Conservation (phyloP, 2,797 vertebrate genomes). For the Amblyopsis hoosieri region DNA sequence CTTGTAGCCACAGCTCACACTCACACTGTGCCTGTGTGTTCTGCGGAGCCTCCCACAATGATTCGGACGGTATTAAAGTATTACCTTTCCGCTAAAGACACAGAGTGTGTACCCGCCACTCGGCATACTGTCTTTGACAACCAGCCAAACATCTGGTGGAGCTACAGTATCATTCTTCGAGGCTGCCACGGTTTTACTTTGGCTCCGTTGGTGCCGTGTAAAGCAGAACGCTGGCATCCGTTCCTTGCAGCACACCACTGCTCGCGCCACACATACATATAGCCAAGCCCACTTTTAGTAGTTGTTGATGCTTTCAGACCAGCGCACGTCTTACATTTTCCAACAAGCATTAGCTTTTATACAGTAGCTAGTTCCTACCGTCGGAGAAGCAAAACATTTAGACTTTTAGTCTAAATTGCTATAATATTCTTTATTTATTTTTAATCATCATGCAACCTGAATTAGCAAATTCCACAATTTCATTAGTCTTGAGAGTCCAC, state of each 20-base stretch:
- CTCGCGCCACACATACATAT: neutral
- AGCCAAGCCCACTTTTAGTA: slow-evolving; percentile 15
- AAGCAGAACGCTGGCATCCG: neutral
- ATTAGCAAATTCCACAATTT: no score
- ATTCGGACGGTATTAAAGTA: slow-evolving; percentile 63
- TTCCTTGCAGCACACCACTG: neutral
- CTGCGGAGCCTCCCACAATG: slow-evolving; percentile 37
- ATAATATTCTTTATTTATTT: neutral
- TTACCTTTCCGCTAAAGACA: slow-evolving; percentile 51
- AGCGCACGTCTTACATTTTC: no score
- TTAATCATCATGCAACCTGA: neutral
- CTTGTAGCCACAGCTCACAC: slow-evolving; percentile 39
- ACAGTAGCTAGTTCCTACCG: no score
- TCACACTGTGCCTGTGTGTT: slow-evolving; percentile 36
- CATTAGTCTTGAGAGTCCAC: no score
- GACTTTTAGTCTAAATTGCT: no score
- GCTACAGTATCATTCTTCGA: slow-evolving; percentile 23
- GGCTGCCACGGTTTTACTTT: slow-evolving; percentile 39
- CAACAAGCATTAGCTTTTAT: no score
- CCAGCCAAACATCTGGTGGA: slow-evolving; percentile 59
- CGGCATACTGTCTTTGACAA: slow-evolving; percentile 30
- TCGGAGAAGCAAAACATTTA: no score
- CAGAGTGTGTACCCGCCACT: slow-evolving; percentile 37
- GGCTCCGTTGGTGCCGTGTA: slow-evolving; percentile 7
- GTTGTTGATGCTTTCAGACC: slow-evolving; percentile 33